Evolutionary conservation across 2,797 vertebrate species (phyloP).

Genomic region (Lagorchestes hirsutus): DNA sequence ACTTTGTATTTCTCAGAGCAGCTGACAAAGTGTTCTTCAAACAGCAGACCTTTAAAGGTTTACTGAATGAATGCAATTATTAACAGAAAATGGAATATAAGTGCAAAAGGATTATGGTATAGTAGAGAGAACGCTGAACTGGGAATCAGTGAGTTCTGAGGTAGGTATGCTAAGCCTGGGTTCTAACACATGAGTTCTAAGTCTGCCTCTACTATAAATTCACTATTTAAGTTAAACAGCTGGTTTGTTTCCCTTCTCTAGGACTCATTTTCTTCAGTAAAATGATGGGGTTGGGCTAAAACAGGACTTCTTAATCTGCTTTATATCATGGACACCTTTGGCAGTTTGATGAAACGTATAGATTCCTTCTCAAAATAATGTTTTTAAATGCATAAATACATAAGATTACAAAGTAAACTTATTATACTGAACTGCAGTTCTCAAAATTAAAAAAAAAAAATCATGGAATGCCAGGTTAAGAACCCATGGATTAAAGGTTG

Average conservation of each 20-base stretch:
- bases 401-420: not conserved
- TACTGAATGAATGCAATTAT: not conserved
- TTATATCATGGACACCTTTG: not conserved
- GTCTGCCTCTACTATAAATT: not conserved
- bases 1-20: not conserved
- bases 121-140: not conserved
- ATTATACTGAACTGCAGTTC: not conserved
- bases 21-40: not conserved
- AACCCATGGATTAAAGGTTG: not conserved
- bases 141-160: not conserved
- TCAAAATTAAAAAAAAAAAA: not conserved
- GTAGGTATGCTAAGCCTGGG: too few species aligned
- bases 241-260: not conserved
- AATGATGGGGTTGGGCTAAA: not conserved
- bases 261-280: not conserved
- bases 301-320: not conserved
- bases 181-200: not conserved
- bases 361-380: not conserved
- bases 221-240: not conserved
- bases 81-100: not conserved
- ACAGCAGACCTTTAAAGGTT: not conserved
- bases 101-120: not conserved
- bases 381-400: not conserved
- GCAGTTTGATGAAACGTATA: not conserved
- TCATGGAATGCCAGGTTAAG: not conserved